A percentile compares a stretch with the other conserved stretches of the same genome.
Evolutionary conservation across 1,140 invertebrate species (phyloP).

Genomic region (Halesus radiatus): DNA sequence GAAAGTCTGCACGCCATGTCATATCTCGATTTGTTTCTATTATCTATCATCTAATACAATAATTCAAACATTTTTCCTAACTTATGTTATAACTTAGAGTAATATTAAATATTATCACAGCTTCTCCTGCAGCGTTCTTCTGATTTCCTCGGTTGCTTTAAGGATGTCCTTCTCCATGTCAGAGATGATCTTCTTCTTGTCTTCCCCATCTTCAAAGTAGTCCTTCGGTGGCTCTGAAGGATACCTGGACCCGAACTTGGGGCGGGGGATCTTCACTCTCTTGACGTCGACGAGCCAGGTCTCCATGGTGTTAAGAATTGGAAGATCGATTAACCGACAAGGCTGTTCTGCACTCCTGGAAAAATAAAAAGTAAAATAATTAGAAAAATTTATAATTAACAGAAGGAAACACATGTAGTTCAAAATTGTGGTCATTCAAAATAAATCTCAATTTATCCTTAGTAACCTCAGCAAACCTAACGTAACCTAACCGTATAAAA

Average conservation of each 20-base stretch:
- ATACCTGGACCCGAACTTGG: slow-evolving; percentile 82
- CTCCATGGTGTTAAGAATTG: slow-evolving; percentile 73
- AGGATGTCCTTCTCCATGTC: slow-evolving; percentile 70
- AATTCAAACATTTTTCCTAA: no score
- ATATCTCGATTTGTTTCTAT: no score
- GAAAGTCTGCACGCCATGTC: no score
- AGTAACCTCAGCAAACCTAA: no score
- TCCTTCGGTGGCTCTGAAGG: slow-evolving; percentile 78
- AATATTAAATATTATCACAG: slow-evolving; percentile 66
- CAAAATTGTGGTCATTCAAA: no score
- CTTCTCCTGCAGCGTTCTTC: slow-evolving; percentile 80
- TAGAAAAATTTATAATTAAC: no score
- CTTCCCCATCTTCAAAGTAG: slow-evolving; percentile 71
- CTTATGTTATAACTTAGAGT: no score
- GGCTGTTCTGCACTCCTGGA: neutral
- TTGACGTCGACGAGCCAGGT: slow-evolving; percentile 87
- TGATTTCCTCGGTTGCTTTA: slow-evolving; percentile 81
- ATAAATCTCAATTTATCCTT: no score
- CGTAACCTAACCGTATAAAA: no score
- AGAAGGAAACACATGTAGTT: no score
- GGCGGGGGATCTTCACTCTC: slow-evolving; percentile 84
- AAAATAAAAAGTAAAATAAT: neutral
- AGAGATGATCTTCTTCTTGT: slow-evolving; percentile 63
- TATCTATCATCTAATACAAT: no score
- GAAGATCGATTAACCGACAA: neutral